Percentiles rank a stretch among this genome's conserved stretches.
These are phyloP conservation scores for Gymnodraco acuticeps DNA, from an alignment of 2,797 vertebrate species.

Conservation along the genomic window DNA sequence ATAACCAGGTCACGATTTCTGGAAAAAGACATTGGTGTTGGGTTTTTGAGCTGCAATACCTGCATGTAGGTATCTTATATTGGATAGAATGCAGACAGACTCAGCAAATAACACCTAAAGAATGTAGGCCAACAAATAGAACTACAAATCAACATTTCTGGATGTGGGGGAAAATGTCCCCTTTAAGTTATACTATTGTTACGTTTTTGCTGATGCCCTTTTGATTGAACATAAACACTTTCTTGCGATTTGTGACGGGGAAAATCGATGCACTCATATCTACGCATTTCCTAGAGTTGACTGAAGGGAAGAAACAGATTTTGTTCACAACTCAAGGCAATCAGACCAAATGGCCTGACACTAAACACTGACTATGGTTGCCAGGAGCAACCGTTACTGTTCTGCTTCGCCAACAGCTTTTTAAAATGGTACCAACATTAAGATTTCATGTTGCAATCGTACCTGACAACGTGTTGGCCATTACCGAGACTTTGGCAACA, in stretches of 20 bases:
- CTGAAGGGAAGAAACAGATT: conserved; percentile 1
- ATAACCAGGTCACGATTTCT: no score
- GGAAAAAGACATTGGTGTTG: no score
- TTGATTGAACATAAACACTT: conserved; percentile 1
- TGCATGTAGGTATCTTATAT: no score
- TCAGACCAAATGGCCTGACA: conserved; percentile 58
- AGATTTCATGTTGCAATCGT: conserved; percentile 30
- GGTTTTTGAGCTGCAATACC: no score
- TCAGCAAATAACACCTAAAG: no score
- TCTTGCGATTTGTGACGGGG: conserved; percentile 5
- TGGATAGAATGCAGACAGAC: no score
- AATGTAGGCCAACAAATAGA: no score
- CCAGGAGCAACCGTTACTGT: conserved; percentile 31
- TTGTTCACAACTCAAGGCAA: conserved; percentile 23
- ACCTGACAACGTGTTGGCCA: conserved; percentile 17
- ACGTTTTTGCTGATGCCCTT: background rate
- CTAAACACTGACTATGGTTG: conserved; percentile 45
- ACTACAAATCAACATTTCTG: no score
- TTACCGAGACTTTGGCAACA: background rate
- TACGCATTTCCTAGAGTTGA: conserved; percentile 22
- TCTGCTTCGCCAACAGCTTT: conserved; percentile 41
- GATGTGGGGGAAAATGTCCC: no score
- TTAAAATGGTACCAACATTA: conserved; percentile 43
- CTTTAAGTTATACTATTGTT: background rate
- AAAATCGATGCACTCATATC: conserved; percentile 32